Evolutionary conservation across 2,797 vertebrate genomes (phyloP), one percentile per base, ranked within the genome.

Genomic region (Sebastes aleutianus): DNA sequence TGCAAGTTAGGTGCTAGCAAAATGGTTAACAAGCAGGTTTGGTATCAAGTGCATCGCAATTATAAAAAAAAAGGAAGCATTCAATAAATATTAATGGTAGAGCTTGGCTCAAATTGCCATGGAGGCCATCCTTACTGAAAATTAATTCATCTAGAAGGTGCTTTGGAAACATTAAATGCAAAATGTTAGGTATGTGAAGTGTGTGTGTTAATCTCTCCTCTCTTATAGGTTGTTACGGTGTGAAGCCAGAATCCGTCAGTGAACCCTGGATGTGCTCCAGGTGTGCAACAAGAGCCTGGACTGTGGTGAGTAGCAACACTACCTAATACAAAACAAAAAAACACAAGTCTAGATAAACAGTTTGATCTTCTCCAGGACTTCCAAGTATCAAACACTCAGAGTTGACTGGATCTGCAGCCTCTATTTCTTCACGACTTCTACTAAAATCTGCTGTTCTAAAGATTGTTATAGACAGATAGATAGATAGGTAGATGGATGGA

Each of bases 261-360:
- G 94, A 96, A 2, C 89, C 94, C 65, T 99, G 98, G 98, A 96
- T 87, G 34, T 99, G 98, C 84, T 96, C 97, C 8, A 96, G 98
- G 36, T 99, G 98, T 90, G 67, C 94, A 0, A 95, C 95, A 47
- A 95, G 89, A 4, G 96, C 96, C 0, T 97, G 97, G 96, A 96
- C 95, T 16, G 96, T 95, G 94, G 98, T 99, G 91, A 96, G 94
- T 90, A 32, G 13, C 12, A 18, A 24, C 27, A 22, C 6, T 14
- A 64, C 26, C 5, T 22, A 18, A 67, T 34, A 3, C 27, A 3
- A 57, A 65, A 64, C 24, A 58, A 57, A 8, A 62, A 39, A 64
- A 31, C 13, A 22, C 34, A 29, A 50, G 18, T 56, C 39, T 29
- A 29, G 9, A 22, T 36, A 66, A 70, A 27, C 69, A 31, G 18